Evolutionary conservation across 2,797 vertebrate species (phyloP), one percentile per base, ranked within the genome.

Genomic region (Hemibagrus guttatus): DNA sequence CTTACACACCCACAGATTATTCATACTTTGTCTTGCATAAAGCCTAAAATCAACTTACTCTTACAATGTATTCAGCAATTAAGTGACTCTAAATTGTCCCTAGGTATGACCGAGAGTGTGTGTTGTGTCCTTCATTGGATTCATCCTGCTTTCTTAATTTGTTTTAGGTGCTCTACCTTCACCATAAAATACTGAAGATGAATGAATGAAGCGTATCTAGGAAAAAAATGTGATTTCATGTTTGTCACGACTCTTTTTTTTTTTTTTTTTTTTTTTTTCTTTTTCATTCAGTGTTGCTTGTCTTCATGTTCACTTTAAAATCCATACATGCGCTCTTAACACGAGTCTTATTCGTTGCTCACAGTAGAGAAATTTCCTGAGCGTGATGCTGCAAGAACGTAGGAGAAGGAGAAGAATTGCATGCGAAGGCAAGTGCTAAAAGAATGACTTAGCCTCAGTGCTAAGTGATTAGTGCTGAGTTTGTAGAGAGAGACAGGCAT

Each of bases 381-480:
- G 52, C 2, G 12, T 7, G 28, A 79, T 42, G 35, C 78, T 63
- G 23, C 14, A n/a, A n/a, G 26, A 64, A 39, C 35, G 11, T 14
- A 59, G 31, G 76, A n/a, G 56, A 61, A 42, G 12, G 35, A 46
- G 39, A 63, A 46, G 39, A 63, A 46, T 81, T 63, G 79, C 79
- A 63, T 35, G 59, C 23, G 42, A 83, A 71, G 49, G 66, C 68
- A 39, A 58, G 66, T 58, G 66, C 6, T 83, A 83, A 83, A 35
- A 71, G 66, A 83, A 83, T 69, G 56, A 71, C 81, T 63, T 42
- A 17, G 58, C 17, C 42, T 35, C 21, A 8, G 63, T 39, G 72
- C 69, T 80, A 56, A 86, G 46, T 88, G 82, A 83, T 83, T 79
- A 61, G 72, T 80, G 87, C 81, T 84, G 81, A 88, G 72, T 78